Evolutionary conservation across 64 coral and sea anemone species (phyloP), one percentile per base, ranked within the genome.

Genomic region (Dendronephthya gigantea): DNA sequence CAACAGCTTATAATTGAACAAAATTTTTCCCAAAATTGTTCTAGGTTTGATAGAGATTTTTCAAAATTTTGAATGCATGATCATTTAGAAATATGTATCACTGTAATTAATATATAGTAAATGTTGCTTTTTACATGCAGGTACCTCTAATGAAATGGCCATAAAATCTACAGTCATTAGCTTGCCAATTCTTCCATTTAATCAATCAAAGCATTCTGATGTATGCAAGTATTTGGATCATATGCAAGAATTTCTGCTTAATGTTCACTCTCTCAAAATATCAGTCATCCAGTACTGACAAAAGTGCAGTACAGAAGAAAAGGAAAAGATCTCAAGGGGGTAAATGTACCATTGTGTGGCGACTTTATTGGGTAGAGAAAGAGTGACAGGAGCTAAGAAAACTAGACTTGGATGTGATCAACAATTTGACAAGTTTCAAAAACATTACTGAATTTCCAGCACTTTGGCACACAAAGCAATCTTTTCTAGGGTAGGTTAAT

Each of bases 391-490:
- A 74, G 88, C 92, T 14, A 93, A 93, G 41, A 90, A 90, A 39
- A 93, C 92, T 22, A 83, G 92, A 87, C 68, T 90, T 32, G 92
- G 92, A 52, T 93, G 92, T 90, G 88, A 93, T 81, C 82, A 37
- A 33, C 5, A 29, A 22, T 38, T 52, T 83, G 88, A 93, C n/a
- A n/a, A n/a, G n/a, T n/a, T n/a, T n/a, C n/a, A n/a, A n/a, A n/a
- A n/a, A n/a, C n/a, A n/a, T n/a, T n/a, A n/a, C n/a, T n/a, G n/a
- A 93, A 38, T 79, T 47, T 29, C 88, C 84, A 55, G 88, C 92
- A 74, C 59, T 93, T 23, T 93, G 92, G 88, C 92, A 93, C 51
- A 62, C 88, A 29, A 93, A 93, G 32, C 88, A 93, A n/a, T 87
- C 92, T 9, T 93, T 90, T 84, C 56, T 93, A 36, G 58, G 65